Evolutionary conservation across 1,140 invertebrate species (phyloP).

Genomic region (Drosophila willistoni): DNA sequence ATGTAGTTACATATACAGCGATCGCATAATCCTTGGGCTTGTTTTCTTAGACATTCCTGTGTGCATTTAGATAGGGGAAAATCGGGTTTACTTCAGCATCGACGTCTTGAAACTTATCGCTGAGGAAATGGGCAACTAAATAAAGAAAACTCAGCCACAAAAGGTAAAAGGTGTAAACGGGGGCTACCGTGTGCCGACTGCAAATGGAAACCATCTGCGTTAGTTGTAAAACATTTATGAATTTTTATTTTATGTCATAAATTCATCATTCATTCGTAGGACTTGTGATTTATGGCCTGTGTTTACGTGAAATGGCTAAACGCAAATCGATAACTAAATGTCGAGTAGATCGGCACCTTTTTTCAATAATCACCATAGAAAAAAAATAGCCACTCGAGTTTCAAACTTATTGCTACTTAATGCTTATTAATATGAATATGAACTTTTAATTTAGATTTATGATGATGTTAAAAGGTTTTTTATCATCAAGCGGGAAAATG

Average conservation of each 20-base stretch:
- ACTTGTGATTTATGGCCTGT: constrained; percentile 65
- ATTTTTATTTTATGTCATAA: constrained; percentile 52
- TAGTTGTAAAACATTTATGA: background rate
- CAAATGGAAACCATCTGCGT: constrained; percentile 44
- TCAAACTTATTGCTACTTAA: constrained; percentile 47
- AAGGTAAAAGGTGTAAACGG: constrained; percentile 45
- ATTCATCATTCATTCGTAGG: constrained; percentile 69
- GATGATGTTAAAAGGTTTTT: constrained; percentile 75
- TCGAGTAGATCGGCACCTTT: constrained; percentile 51
- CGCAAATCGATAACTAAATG: constrained; percentile 54
- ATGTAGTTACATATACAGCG: background rate
- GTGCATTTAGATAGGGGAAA: constrained; percentile 62
- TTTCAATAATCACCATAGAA: constrained; percentile 42
- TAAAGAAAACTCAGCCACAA: constrained; percentile 35
- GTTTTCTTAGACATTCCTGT: constrained; percentile 71
- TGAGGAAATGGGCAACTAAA: constrained; percentile 22
- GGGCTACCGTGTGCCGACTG: constrained; percentile 52
- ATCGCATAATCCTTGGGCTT: constrained; percentile 68
- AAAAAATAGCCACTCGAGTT: constrained; percentile 9
- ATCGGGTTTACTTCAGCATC: constrained; percentile 24
- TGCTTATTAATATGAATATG: constrained; percentile 70
- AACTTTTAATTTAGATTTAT: constrained; percentile 65
- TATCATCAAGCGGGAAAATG: constrained; percentile 4
- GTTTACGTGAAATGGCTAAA: constrained; percentile 42
- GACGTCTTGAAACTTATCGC: constrained; percentile 41